Conservation (phyloP, 2,888 invertebrate genomes). For the Caenorhabditis sp. region DNA sequence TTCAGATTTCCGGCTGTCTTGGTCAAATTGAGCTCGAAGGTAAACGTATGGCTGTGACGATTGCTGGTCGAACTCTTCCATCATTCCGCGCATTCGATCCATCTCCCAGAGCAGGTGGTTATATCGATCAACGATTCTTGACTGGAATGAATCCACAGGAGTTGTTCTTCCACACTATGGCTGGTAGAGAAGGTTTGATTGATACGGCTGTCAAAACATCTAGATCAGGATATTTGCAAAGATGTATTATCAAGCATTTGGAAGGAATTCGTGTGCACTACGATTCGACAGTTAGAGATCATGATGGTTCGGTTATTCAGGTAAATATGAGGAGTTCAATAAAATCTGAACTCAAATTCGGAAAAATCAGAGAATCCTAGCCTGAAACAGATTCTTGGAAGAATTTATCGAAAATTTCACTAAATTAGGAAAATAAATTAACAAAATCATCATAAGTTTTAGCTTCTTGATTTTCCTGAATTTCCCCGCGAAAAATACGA, state of each 20-base stretch:
- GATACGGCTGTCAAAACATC: constrained; percentile 99
- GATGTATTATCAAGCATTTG: constrained; percentile 95
- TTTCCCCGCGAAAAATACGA: no score
- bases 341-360: not conserved
- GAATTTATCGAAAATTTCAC: no score
- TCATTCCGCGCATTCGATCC: constrained; percentile 78
- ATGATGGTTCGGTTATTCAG: constrained; percentile 90
- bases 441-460: no score
- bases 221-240: constrained; percentile 94
- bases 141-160: constrained; percentile 98
- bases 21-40: constrained; percentile 99
- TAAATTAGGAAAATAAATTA: no score
- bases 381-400: no score
- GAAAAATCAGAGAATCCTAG: no score
- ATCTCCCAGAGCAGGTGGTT: constrained; percentile 78
- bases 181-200: constrained; percentile 96
- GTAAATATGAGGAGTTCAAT: constrained; percentile 70
- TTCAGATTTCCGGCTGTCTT: constrained; percentile 87
- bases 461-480: no score
- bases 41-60: constrained; percentile 84
- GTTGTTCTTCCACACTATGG: constrained; percentile 99
- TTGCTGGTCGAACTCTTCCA: constrained; percentile 87
- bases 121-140: constrained; percentile 93
- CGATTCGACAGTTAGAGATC: constrained; percentile 93
- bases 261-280: constrained; percentile 91